A percentile compares a stretch with the other conserved stretches of the same genome.
These are phyloP conservation scores for Drosophila diplacantha DNA, from an alignment of 2,888 invertebrate species.

Conservation along the genomic window DNA sequence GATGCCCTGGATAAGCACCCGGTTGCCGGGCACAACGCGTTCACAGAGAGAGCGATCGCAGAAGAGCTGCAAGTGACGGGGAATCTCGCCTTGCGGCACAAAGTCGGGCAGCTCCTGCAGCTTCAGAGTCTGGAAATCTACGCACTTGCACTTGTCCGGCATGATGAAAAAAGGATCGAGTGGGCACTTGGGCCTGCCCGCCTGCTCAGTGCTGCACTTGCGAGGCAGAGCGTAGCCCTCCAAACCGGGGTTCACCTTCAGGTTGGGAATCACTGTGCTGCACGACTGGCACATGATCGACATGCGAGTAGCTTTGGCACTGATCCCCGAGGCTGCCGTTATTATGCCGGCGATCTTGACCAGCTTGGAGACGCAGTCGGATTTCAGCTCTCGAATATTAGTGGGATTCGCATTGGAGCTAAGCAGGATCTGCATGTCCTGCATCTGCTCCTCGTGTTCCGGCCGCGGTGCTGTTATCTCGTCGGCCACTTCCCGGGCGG, in stretches of 20 bases:
- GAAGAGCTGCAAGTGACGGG: conserved; percentile 95
- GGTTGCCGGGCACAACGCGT: conserved; percentile 95
- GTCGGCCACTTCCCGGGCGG: conserved; percentile 97
- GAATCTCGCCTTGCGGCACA: conserved; percentile 96
- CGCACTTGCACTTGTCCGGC: conserved; percentile 97
- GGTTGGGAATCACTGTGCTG: conserved; percentile 90
- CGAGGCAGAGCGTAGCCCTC: conserved; percentile 97
- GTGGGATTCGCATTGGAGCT: conserved; percentile 90
- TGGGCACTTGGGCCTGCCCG: conserved; percentile 94
- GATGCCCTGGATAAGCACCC: conserved; percentile 94
- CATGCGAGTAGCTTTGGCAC: conserved; percentile 96
- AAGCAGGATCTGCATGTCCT: conserved; percentile 95
- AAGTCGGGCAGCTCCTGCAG: conserved; percentile 97
- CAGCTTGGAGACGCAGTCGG: conserved; percentile 93
- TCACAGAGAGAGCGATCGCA: conserved; percentile 96
- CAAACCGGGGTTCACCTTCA: conserved; percentile 94
- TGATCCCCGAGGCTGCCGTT: conserved; percentile 94
- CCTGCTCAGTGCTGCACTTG: conserved; percentile 96
- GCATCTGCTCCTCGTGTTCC: conserved; percentile 90
- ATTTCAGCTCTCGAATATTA: conserved; percentile 91
- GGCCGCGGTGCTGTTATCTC: conserved; percentile 96
- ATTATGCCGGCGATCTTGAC: conserved; percentile 98
- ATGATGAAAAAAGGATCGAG: conserved; percentile 98
- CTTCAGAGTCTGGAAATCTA: conserved; percentile 98
- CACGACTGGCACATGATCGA: conserved; percentile 97